phyloP scores from a whole-genome alignment of 1,140 invertebrate species.

The Sitobion miscanthi region DNA sequence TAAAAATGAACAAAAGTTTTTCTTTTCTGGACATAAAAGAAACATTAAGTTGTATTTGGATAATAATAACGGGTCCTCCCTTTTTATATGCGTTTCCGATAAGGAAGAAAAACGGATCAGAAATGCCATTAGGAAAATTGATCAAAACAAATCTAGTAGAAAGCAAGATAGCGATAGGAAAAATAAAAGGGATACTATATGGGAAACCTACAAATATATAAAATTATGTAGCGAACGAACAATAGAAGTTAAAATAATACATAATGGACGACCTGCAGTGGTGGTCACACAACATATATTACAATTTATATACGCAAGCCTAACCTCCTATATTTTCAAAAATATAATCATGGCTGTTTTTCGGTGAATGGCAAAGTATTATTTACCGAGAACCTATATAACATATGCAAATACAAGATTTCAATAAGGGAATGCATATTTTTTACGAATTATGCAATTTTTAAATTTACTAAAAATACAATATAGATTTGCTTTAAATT shows the following conservation, averaged over 20 bases:
- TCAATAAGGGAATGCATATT: neutral
- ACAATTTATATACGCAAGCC: neutral
- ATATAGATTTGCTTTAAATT: neutral
- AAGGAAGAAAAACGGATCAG: slow-evolving; percentile 7
- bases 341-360: neutral
- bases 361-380: too few species aligned
- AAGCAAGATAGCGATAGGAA: slow-evolving; percentile 38
- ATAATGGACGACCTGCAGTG: neutral
- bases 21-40: neutral
- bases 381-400: neutral
- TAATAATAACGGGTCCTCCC: neutral
- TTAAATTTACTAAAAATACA: neutral
- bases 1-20: neutral
- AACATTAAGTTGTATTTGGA: neutral
- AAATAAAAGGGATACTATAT: neutral
- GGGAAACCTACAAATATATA: neutral
- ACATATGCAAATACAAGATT: neutral
- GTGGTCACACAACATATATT: neutral
- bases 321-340: neutral
- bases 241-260: neutral
- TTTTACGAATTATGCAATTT: neutral
- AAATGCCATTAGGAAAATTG: slow-evolving; percentile 45
- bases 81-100: neutral
- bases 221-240: slow-evolving; percentile 26
- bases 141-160: slow-evolving; percentile 56